phyloP scores from a whole-genome alignment of 2,797 vertebrate genomes.

The Oreortyx pictus region DNA sequence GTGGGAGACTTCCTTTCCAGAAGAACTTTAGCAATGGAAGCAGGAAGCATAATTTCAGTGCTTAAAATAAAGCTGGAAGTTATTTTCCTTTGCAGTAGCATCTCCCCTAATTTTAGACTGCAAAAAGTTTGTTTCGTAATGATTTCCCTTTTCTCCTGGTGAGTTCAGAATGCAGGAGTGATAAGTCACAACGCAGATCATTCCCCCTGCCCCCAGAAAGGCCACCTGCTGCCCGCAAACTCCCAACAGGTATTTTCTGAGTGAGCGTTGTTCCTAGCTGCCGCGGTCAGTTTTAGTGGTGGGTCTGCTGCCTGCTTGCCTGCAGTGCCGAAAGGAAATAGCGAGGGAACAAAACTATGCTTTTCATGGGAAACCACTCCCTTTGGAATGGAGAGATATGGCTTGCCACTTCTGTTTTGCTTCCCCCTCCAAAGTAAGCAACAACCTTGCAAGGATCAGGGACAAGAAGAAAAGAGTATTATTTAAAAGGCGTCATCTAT shows the following conservation, averaged over 20 bases:
- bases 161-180: neutral
- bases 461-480: conserved; percentile 72
- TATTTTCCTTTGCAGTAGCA: conserved; percentile 43
- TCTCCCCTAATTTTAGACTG: conserved; percentile 49
- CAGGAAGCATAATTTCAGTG: conserved; percentile 54
- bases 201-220: neutral
- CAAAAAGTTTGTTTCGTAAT: neutral
- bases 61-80: conserved; percentile 59
- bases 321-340: conserved; percentile 74
- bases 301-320: conserved; percentile 49
- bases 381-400: conserved; percentile 79
- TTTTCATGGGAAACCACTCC: conserved; percentile 84
- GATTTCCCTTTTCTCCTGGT: neutral
- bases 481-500: conserved; percentile 75
- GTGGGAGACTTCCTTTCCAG: conserved; percentile 51
- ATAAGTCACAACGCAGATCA: neutral
- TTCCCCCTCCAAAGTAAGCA: conserved; percentile 79
- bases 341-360: conserved; percentile 77
- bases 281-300: conserved; percentile 16
- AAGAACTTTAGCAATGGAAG: conserved; percentile 20
- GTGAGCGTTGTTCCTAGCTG: neutral
- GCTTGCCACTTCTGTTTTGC: conserved; percentile 77
- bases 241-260: neutral
- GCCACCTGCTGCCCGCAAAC: conserved; percentile 25
- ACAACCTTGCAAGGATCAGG: conserved; percentile 69